Percentiles rank a stretch among this genome's conserved stretches.
Conservation (phyloP, 2,888 invertebrate genomes). For the Plebejus melissa region DNA sequence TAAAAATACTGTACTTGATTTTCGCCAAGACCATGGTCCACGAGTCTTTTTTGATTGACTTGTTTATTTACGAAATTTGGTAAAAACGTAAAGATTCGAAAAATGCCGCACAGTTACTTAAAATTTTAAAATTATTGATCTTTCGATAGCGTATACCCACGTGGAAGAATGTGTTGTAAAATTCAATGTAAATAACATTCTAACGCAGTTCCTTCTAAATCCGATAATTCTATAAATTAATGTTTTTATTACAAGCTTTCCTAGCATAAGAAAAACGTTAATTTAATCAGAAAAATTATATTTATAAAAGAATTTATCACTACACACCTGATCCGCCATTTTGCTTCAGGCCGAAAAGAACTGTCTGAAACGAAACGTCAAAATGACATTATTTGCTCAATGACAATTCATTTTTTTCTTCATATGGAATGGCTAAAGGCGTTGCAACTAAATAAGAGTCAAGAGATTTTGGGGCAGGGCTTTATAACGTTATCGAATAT, state of each 20-base stretch:
- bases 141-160: slow-evolving; percentile 41
- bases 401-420: background rate
- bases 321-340: slow-evolving; percentile 90
- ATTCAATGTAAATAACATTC: background rate
- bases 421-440: too few relatives aligned
- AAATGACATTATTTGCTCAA: background rate
- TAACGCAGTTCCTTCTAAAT: background rate
- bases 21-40: too few relatives aligned
- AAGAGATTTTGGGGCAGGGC: too few relatives aligned
- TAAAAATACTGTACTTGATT: background rate
- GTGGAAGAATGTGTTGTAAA: slow-evolving; percentile 42
- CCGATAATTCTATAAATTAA: background rate
- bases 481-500: too few relatives aligned
- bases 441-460: background rate
- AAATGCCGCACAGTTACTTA: too few relatives aligned
- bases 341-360: slow-evolving; percentile 82
- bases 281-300: slow-evolving; percentile 41
- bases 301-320: slow-evolving; percentile 51
- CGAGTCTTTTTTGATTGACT: background rate
- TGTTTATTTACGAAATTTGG: background rate
- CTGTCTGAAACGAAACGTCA: slow-evolving; percentile 26
- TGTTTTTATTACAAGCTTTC: background rate
- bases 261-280: background rate
- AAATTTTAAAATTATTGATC: background rate
- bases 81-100: too few relatives aligned